Percentiles rank a stretch among this genome's conserved stretches.
phyloP scores from a whole-genome alignment of 2,113 vertebrate genomes.

The Machaerirhynchus nigripectus region DNA sequence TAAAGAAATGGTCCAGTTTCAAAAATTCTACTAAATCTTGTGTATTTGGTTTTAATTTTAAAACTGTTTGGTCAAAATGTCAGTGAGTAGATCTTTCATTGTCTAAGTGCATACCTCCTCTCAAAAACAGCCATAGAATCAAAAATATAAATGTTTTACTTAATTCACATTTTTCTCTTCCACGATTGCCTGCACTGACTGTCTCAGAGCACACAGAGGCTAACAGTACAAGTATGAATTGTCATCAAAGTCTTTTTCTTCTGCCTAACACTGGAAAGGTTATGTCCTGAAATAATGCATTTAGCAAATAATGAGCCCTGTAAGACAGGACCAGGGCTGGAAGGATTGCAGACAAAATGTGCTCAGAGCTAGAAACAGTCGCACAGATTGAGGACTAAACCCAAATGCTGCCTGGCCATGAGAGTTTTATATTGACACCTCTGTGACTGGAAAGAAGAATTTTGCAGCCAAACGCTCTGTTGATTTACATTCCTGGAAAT shows the following conservation, averaged over 20 bases:
- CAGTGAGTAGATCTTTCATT: not conserved
- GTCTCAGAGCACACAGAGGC: not conserved
- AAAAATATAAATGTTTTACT: not conserved
- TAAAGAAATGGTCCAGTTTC: not conserved
- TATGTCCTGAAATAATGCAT: not conserved
- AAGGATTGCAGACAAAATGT: not conserved
- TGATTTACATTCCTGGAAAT: not conserved
- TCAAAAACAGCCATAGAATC: not conserved
- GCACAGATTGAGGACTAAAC: not conserved
- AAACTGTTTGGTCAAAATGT: not conserved
- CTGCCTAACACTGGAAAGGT: not conserved
- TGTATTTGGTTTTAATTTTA: not conserved
- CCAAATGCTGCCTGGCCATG: not conserved
- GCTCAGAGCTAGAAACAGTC: not conserved
- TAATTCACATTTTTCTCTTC: not conserved
- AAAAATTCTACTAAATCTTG: not conserved
- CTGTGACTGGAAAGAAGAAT: not conserved
- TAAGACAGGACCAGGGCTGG: not conserved
- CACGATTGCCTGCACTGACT: not conserved
- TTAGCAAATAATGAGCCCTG: not conserved
- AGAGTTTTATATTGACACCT: not conserved
- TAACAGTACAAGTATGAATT: constrained; percentile 18
- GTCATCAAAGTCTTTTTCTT: not conserved
- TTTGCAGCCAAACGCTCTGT: not conserved
- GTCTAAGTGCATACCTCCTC: not conserved